Evolutionary conservation across 2,888 invertebrate species (phyloP).

Genomic region (Cinara cedri): DNA sequence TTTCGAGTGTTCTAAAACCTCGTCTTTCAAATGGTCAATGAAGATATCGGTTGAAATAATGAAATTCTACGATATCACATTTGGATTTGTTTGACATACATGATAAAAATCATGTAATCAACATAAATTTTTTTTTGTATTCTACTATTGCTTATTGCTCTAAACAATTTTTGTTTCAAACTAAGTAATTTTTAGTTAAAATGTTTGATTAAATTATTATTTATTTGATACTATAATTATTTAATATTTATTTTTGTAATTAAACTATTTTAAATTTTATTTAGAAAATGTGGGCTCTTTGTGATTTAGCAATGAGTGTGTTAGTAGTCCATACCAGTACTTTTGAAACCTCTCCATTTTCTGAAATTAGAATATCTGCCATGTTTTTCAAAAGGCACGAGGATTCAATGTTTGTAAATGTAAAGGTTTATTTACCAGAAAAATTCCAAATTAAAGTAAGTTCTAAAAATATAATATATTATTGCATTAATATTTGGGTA

Average conservation of each 20-base stretch:
- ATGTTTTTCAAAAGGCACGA: constrained; percentile 86
- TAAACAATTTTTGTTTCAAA: too few relatives aligned
- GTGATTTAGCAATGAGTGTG: constrained; percentile 91
- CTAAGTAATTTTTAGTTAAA: too few relatives aligned
- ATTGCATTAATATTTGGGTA: neutral
- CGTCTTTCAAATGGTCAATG: too few relatives aligned
- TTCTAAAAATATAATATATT: neutral
- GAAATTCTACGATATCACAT: too few relatives aligned
- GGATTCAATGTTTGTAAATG: constrained; percentile 70
- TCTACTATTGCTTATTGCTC: too few relatives aligned
- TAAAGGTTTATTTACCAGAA: constrained; percentile 77
- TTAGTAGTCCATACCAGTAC: constrained; percentile 84
- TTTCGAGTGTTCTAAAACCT: too few relatives aligned
- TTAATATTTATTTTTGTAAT: neutral
- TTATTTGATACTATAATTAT: too few relatives aligned
- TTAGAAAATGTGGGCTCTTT: constrained; percentile 95
- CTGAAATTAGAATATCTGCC: constrained; percentile 83
- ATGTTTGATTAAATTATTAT: too few relatives aligned
- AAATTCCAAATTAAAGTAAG: constrained; percentile 54
- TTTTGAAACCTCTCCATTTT: constrained; percentile 87
- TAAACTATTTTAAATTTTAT: constrained; percentile 57
- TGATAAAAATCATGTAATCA: too few relatives aligned
- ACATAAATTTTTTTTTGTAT: too few relatives aligned
- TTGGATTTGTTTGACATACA: too few relatives aligned
- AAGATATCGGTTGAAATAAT: too few relatives aligned